Evolutionary conservation across 2,797 vertebrate species (phyloP), one percentile per base, ranked within the genome.

Genomic region (Xyrichtys novacula): DNA sequence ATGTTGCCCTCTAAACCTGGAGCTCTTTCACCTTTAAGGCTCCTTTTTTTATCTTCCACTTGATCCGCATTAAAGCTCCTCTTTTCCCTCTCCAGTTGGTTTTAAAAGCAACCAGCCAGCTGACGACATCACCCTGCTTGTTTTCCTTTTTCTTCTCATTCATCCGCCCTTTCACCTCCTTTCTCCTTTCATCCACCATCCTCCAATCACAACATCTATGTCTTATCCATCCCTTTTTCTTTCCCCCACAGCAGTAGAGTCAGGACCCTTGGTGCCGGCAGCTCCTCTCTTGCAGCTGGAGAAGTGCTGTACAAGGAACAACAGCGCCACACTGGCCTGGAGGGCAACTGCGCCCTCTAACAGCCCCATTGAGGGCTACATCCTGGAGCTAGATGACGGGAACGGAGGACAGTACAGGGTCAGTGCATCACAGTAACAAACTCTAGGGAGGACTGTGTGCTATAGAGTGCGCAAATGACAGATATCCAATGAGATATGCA

Each of bases 261-360:
- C 90, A 7, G 74, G 85, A 31, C 78, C 94, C 59, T 77, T 91
- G 76, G 97, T 97, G 78, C 98, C 98, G 0, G 90, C 93, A 0
- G 91, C 95, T 16, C 98, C 98, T 3, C 85, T 98, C 40, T 92
- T 99, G 85, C 97, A 99, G 93, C 91, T 99, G 88, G 97, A 99
- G 89, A 98, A 98, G 83, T 99, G 97, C 85, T 97, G 98, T 83
- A 97, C 96, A 61, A 91, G 95, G 46, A 97, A 98, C 91, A 99
- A 99, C 94, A 98, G 97, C 0, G 97, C 96, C 86, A 99, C 97
- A 0, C 85, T 99, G 91, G 97, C 97, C 85, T 99, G 98, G 98
- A 96, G 96, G 90, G 95, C 96, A 25, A 93, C 92, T 0, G 92
- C 91, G 20, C 92, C 95, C 71, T 88, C 89, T 17, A 88, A 88